Evolutionary conservation across 1,140 invertebrate genomes (phyloP), one percentile per base, ranked within the genome.

Genomic region (Luehdorfia chinensis): DNA sequence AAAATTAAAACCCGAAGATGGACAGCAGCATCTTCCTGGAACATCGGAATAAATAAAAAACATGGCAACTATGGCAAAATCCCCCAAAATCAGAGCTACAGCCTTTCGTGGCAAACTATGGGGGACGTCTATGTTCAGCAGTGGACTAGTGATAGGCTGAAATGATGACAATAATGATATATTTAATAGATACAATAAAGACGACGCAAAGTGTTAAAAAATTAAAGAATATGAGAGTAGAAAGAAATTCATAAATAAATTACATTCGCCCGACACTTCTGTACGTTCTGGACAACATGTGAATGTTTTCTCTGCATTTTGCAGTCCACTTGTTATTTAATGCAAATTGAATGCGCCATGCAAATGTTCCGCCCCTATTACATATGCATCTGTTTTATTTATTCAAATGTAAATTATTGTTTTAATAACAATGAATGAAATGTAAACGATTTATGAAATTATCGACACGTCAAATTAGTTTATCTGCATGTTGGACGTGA

Each of bases 401-500:
- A 3, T 18, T 18, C 32, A 34, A 11, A 15, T 18, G 13, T 25
- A 48, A 45, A 50, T 34, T 34, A 6, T 14, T 14, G 11, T 34
- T 16, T 16, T 15, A 18, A 34, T 16, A 33, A 33, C 27, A 12
- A 27, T 27, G 2, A 9, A 27, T 27, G 2, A 9, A 57, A 34
- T 34, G 12, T 21, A 14, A 19, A 13, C 12, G 18, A 14, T 11
- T 32, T 34, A 36, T 37, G 50, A 37, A 23, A 34, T 25, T 45
- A 34, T 43, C 34, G 54, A 61, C 45, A 48, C 45, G 50, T 44
- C 50, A 50, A 50, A n/a, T n/a, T n/a, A n/a, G n/a, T n/a, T n/a
- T n/a, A n/a, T n/a, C n/a, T n/a, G n/a, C n/a, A n/a, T n/a, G n/a
- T n/a, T n/a, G n/a, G n/a, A n/a, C n/a, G n/a, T n/a, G n/a, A n/a